Conservation (phyloP, 2,113 vertebrate species). For the Caranx ignobilis region DNA sequence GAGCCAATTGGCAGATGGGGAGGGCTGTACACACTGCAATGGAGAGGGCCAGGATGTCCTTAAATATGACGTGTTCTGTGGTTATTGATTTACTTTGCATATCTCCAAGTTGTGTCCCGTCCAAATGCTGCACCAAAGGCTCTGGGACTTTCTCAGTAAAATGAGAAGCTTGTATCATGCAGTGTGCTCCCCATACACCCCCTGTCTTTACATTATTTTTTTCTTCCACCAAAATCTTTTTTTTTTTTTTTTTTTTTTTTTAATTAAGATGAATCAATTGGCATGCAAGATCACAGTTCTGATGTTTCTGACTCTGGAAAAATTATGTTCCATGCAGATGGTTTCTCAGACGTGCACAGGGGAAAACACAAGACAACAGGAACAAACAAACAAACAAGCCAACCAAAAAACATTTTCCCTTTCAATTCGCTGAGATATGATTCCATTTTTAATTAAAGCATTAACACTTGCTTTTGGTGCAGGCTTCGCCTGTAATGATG, state of each 20-base stretch:
- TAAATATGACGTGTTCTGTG: constrained; percentile 58
- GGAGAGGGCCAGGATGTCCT: constrained; percentile 61
- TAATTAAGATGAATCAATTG: constrained; percentile 85
- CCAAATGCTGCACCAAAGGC: constrained; percentile 54
- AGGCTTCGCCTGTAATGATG: constrained; percentile 78
- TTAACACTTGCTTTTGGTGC: constrained; percentile 78
- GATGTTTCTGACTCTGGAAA: constrained; percentile 80
- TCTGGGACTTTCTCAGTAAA: constrained; percentile 27
- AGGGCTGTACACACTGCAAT: constrained; percentile 62
- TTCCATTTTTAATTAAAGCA: constrained; percentile 86
- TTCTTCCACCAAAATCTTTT: constrained; percentile 39
- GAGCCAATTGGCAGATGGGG: constrained; percentile 79
- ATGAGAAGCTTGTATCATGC: constrained; percentile 38
- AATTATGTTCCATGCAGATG: constrained; percentile 84
- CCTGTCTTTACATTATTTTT: constrained; percentile 45
- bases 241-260: constrained; percentile 67
- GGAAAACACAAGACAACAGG: constrained; percentile 75
- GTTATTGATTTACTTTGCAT: constrained; percentile 74
- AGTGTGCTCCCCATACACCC: constrained; percentile 27
- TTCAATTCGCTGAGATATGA: constrained; percentile 83
- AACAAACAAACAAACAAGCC: constrained; percentile 82
- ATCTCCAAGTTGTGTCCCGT: constrained; percentile 57
- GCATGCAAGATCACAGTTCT: constrained; percentile 84
- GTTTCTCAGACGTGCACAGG: constrained; percentile 79
- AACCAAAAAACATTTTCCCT: constrained; percentile 81